phyloP scores from a whole-genome alignment of 2,113 vertebrate species.

The Hassar affinis region DNA sequence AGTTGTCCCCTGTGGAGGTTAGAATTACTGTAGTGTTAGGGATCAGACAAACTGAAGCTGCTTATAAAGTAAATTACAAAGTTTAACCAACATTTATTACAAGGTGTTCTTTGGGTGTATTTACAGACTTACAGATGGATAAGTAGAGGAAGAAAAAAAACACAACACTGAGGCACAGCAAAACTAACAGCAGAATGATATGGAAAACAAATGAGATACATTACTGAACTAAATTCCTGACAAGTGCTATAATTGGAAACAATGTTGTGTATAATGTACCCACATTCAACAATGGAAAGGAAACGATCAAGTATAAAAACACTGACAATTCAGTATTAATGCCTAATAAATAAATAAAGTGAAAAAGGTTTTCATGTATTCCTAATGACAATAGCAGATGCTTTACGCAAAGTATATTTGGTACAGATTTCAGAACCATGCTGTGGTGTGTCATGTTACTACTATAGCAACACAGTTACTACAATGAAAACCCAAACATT shows the following conservation, averaged over 20 bases:
- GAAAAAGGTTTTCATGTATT: not conserved
- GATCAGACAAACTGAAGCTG: not conserved
- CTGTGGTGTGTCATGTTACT: not conserved
- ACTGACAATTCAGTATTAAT: not conserved
- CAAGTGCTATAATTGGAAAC: not conserved
- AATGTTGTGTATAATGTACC: not conserved
- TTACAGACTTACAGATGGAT: slow-evolving; percentile 2
- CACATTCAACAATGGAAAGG: not conserved
- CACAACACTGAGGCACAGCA: not conserved
- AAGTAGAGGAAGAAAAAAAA: not conserved
- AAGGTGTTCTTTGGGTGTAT: slow-evolving; percentile 6
- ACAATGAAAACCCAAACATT: not conserved
- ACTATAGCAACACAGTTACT: not conserved
- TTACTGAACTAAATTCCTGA: not conserved
- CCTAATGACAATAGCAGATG: not conserved
- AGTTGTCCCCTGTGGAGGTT: not conserved
- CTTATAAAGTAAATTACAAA: slow-evolving; percentile 4
- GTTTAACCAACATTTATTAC: slow-evolving; percentile 21
- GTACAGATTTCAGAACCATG: not conserved
- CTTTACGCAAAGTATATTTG: not conserved
- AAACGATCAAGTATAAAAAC: not conserved
- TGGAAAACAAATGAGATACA: not conserved
- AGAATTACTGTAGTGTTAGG: not conserved
- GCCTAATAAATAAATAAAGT: not conserved
- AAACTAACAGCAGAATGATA: not conserved